Conservation (phyloP, 2,888 invertebrate species). For the Pristionchus fissidentatus region DNA sequence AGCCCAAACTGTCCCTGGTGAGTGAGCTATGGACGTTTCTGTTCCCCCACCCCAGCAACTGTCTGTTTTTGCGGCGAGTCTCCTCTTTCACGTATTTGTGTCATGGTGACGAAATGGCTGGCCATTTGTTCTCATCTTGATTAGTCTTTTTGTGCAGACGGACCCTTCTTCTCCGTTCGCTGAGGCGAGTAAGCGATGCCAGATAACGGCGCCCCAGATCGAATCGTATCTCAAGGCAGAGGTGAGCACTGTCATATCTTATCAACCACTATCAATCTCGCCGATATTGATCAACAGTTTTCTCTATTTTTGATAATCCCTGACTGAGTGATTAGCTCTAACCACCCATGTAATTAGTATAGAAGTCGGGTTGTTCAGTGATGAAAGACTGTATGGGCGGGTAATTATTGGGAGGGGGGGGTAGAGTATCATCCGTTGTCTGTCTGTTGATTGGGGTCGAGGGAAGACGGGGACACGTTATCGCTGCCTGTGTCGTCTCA, state of each 20-base stretch:
- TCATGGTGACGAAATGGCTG: slow-evolving; percentile 3
- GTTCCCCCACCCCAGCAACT: background rate
- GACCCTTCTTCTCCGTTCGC: slow-evolving; percentile 58
- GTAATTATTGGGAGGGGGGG: background rate
- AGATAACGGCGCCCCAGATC: slow-evolving; percentile 62
- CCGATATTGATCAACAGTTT: too few relatives aligned
- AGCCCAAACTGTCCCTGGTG: slow-evolving; percentile 47
- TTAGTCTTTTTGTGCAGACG: background rate
- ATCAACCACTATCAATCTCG: background rate
- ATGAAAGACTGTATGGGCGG: background rate
- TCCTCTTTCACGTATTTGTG: background rate
- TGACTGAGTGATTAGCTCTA: background rate
- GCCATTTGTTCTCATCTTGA: background rate
- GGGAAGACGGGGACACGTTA: slow-evolving; percentile 20
- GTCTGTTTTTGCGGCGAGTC: background rate
- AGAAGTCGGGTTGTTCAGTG: too few relatives aligned
- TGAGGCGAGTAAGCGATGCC: slow-evolving; percentile 53
- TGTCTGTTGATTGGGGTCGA: background rate
- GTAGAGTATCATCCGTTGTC: background rate
- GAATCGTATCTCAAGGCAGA: slow-evolving; percentile 66
- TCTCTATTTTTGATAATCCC: background rate
- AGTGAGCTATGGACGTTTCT: background rate
- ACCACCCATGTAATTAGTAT: too few relatives aligned
- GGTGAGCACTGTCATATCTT: slow-evolving; percentile 50
- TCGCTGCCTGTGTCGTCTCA: slow-evolving; percentile 10